These are phyloP conservation scores for Diadegma fenestrale DNA, from an alignment of 2,888 invertebrate genomes.

Conservation along the genomic window DNA sequence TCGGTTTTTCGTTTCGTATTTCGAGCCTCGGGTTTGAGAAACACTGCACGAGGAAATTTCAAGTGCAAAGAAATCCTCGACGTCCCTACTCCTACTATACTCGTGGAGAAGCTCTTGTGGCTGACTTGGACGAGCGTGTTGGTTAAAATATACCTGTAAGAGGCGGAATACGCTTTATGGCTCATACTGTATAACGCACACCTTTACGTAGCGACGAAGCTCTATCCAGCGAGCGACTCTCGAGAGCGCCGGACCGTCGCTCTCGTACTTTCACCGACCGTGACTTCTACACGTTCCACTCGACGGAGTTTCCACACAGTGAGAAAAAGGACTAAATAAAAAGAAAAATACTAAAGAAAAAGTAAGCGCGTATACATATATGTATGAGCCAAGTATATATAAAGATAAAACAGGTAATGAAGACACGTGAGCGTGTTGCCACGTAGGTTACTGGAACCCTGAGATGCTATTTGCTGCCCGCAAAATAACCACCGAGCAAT, in stretches of 20 bases:
- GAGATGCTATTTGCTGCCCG: slow-evolving; percentile 34
- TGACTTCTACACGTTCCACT: slow-evolving; percentile 81
- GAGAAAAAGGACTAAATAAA: slow-evolving; percentile 33
- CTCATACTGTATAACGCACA: slow-evolving; percentile 4
- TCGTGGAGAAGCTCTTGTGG: slow-evolving; percentile 42
- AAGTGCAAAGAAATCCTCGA: slow-evolving; percentile 54
- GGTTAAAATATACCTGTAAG: slow-evolving; percentile 37
- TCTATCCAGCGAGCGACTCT: slow-evolving; percentile 57
- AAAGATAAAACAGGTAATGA: slow-evolving; percentile 79
- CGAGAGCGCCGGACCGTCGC: slow-evolving; percentile 64
- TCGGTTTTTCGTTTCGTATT: background rate
- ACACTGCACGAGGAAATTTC: slow-evolving; percentile 4
- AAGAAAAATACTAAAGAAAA: background rate
- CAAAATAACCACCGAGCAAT: slow-evolving; percentile 50
- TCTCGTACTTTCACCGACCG: slow-evolving; percentile 82
- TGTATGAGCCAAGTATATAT: slow-evolving; percentile 2
- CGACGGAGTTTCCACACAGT: slow-evolving; percentile 71
- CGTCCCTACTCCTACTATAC: slow-evolving; percentile 18
- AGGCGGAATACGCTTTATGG: slow-evolving; percentile 24
- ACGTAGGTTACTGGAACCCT: slow-evolving; percentile 79
- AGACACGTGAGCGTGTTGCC: slow-evolving; percentile 77
- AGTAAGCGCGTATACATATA: background rate
- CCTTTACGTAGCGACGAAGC: slow-evolving; percentile 43
- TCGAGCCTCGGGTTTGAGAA: slow-evolving; percentile 37
- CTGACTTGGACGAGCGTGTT: slow-evolving; percentile 38